Evolutionary conservation across 2,797 vertebrate genomes (phyloP), one percentile per base, ranked within the genome.

Genomic region (Acanthis flammea): DNA sequence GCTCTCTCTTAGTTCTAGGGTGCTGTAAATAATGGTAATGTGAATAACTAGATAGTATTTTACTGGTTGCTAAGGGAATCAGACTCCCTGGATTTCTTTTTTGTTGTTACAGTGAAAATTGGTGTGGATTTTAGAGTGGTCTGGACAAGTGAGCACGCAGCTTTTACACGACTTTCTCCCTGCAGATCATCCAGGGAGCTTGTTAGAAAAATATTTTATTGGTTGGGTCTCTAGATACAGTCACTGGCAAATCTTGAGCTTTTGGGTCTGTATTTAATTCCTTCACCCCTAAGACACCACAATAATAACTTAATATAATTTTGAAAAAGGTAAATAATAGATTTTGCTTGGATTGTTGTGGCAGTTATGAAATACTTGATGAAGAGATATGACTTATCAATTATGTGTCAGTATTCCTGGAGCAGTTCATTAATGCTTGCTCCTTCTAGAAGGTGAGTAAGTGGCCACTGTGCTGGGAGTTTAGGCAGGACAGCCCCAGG

Each of bases 11-110:
- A 77, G 48, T 88, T 95, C 86, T 80, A 60, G 74, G 77, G 61
- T 67, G 23, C 58, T 88, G 70, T 91, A 96, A 96, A 93, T 97
- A 95, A 84, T 45, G 61, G 77, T 97, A 90, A 94, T 81, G 57
- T 68, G 68, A 82, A 95, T 95, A 85, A 72, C 5, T 78, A 66
- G 71, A 68, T 96, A 79, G 90, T 97, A 77, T 94, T 96, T 83
- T 85, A 50, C 39, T 86, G 70, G 96, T 97, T 97, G 82, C 96
- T 42, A 57, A 90, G 96, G 95, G 70, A 97, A 97, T 70, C 57
- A 28, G 93, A 33, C 83, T 97, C 13, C 14, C 77, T 93, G 76
- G 65, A n/a, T 83, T 88, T 89, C 47, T 65, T 63, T 95, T 72
- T 75, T 68, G 82, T 68, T 85, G 37, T 76, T 79, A 10, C 1